Base-by-base conservation (phyloP, 1,140 invertebrate species). In the Battus philenor region DNA sequence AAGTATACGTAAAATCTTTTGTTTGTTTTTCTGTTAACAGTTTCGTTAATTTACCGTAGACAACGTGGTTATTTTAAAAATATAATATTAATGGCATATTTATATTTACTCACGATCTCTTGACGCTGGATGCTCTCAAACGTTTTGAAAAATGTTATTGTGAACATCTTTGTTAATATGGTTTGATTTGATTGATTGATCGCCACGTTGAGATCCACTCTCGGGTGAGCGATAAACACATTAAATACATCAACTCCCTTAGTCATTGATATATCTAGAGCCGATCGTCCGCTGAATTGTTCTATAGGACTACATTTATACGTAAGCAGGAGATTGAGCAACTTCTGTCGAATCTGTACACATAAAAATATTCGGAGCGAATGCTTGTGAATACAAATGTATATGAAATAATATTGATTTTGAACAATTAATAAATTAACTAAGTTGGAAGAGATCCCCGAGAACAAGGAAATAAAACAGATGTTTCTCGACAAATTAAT, bases 111-210 rank as follows among this genome's bases (percentile, higher is more conserved):
- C 53, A 79, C 75, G 45, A 39, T 69, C 58, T 68, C 66, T 12
- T 66, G 41, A 29, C 67, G 46, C 4, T 72, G 58, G 6, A 32
- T 15, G 7, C 45, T 31, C n/a, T 47, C 18, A 12, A 70, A 22
- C 10, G 30, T 61, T 50, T 52, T 72, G 46, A 65, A 81, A 46
- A 55, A 81, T 2, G 61, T 30, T 3, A 54, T 18, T 9, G 50
- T 56, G 43, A 83, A 83, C 51, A 78, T 65, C 54, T 83, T 83
- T 0, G 70, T 50, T 4, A 83, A 60, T 12, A 81, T 53, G 10
- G 44, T 84, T 47, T 84, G 75, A 33, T 79, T 68, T 2, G 6
- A 9, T 17, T 64, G 50, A 49, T 84, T 81, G 15, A 83, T 81
- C 5, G 60, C 15, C 3, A 57, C 48, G 44, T 83, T 83, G 0